Evolutionary conservation across 2,888 invertebrate species (phyloP).

Genomic region (Andricus curvator): DNA sequence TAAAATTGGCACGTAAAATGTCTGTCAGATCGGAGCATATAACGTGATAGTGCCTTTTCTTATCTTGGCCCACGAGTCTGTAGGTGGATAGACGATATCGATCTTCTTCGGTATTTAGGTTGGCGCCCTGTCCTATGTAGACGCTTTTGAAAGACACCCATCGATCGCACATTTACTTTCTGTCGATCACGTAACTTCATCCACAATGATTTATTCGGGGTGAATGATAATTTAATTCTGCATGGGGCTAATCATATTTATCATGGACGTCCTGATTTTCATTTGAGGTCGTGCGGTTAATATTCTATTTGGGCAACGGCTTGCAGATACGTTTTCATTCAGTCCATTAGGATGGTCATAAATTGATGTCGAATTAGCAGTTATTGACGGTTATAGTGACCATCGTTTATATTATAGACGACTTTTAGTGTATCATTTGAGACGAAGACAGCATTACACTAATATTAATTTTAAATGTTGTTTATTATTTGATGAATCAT

Average conservation of each 20-base stretch:
- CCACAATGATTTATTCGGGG: constrained; percentile 15
- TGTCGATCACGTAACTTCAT: constrained; percentile 25
- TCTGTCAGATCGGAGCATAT: neutral
- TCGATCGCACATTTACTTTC: neutral
- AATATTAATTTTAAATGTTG: no score
- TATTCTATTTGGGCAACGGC: neutral
- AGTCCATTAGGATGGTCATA: neutral
- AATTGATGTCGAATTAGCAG: neutral
- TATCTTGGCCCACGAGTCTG: neutral
- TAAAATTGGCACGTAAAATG: neutral
- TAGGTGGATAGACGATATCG: constrained; percentile 51
- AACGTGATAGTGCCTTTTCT: neutral
- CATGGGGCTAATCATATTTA: constrained; percentile 17
- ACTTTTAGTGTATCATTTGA: no score
- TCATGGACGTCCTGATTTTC: neutral
- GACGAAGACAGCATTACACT: no score
- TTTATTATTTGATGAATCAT: no score
- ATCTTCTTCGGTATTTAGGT: constrained; percentile 55
- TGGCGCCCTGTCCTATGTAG: constrained; percentile 48
- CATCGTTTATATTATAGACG: neutral
- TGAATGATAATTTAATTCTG: constrained; percentile 21
- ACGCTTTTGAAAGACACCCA: constrained; percentile 18
- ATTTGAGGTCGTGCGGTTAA: neutral
- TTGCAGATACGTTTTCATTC: neutral
- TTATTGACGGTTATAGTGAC: neutral